Conservation (phyloP, 2,888 invertebrate species). For the Gryllus longicercus region DNA sequence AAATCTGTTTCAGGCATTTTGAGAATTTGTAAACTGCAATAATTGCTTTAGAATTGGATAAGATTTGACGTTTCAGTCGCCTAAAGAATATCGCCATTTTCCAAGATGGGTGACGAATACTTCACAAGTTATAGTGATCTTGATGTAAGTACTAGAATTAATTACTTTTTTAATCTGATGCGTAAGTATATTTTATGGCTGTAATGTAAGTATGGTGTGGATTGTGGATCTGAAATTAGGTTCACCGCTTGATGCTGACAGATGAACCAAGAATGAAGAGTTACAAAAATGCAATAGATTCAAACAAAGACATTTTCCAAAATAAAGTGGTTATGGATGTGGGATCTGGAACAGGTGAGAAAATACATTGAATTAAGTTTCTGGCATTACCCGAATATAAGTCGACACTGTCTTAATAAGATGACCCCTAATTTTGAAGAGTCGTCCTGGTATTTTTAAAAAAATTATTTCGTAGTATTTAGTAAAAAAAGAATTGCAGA, state of each 20-base stretch:
- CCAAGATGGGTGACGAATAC: constrained; percentile 49
- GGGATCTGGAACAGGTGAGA: constrained; percentile 71
- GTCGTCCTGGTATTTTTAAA: not conserved
- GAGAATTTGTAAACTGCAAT: no score
- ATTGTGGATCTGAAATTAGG: constrained; percentile 50
- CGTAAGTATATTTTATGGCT: not conserved
- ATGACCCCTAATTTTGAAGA: not conserved
- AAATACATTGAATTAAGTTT: not conserved
- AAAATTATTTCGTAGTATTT: no score
- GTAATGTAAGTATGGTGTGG: constrained; percentile 3
- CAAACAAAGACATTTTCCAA: constrained; percentile 62
- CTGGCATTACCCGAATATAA: not conserved
- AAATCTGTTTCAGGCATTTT: no score
- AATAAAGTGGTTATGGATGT: constrained; percentile 82
- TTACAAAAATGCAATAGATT: constrained; percentile 75
- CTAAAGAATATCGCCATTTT: no score
- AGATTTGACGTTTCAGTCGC: no score
- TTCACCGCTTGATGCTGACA: constrained; percentile 76
- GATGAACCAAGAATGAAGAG: constrained; percentile 73
- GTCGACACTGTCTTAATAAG: not conserved
- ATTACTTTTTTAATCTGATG: not conserved
- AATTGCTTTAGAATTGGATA: no score
- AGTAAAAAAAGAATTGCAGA: no score
- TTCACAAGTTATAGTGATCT: constrained; percentile 71
- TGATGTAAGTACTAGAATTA: constrained; percentile 56